phyloP scores from a whole-genome alignment of 23 tunicate species.

The Trididemnum clinides region DNA sequence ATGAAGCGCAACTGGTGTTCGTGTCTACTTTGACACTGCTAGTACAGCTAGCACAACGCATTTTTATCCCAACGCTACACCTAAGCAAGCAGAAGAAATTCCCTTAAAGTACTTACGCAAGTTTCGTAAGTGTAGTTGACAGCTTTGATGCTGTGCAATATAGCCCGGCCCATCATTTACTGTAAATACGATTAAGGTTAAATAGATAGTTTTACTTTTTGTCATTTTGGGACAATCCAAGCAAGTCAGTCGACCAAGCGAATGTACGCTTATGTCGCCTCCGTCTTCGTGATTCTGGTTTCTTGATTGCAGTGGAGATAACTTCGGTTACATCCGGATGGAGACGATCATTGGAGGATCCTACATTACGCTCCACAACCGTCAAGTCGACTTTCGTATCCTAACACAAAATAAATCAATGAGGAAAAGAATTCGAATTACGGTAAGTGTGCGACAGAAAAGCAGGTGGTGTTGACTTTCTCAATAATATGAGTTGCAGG shows the following conservation, averaged over 20 bases:
- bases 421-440: neutral
- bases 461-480: too few species aligned
- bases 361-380: neutral
- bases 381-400: constrained; percentile 9
- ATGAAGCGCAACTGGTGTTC: too few species aligned
- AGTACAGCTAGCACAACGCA: too few species aligned
- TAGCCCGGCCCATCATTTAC: too few species aligned
- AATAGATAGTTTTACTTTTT: neutral
- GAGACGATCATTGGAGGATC: neutral
- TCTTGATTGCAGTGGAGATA: neutral
- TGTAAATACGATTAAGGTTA: too few species aligned
- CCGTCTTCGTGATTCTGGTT: neutral
- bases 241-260: constrained; percentile 24
- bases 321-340: neutral
- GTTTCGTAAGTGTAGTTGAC: too few species aligned
- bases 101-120: too few species aligned
- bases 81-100: too few species aligned
- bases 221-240: constrained; percentile 2
- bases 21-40: too few species aligned
- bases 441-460: neutral
- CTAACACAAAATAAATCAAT: neutral
- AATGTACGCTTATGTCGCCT: neutral
- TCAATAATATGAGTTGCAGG: too few species aligned
- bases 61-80: too few species aligned
- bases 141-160: too few species aligned